These are phyloP conservation scores for Odontomachus brunneus DNA, from an alignment of 1,140 invertebrate genomes.

Conservation along the genomic window DNA sequence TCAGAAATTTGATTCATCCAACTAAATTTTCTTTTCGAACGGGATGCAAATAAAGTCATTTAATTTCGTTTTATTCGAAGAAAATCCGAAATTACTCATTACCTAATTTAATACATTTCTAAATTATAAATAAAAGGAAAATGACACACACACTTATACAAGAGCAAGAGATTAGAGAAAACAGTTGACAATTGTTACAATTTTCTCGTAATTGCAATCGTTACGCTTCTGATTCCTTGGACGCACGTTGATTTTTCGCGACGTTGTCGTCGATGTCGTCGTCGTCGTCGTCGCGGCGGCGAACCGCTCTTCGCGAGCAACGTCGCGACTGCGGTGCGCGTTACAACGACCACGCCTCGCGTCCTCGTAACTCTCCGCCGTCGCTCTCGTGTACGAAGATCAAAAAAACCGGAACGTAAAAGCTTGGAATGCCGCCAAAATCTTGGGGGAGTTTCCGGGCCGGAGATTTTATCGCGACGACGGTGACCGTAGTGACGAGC, in stretches of 20 bases:
- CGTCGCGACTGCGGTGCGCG: neutral
- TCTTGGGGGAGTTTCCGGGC: slow-evolving; percentile 10
- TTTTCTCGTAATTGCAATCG: neutral
- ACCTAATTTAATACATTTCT: too few relatives aligned
- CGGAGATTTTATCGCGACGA: slow-evolving; percentile 50
- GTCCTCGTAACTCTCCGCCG: neutral
- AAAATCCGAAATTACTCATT: too few relatives aligned
- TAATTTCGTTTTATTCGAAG: too few relatives aligned
- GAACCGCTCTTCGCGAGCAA: neutral
- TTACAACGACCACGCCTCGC: slow-evolving; percentile 31
- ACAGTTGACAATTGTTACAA: neutral
- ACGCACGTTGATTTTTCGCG: neutral
- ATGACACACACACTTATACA: too few relatives aligned
- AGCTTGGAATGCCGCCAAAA: slow-evolving; percentile 50
- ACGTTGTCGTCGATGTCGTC: neutral
- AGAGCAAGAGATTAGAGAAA: neutral
- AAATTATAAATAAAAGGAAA: too few relatives aligned
- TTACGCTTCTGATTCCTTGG: neutral
- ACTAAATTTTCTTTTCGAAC: too few relatives aligned
- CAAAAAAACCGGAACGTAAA: slow-evolving; percentile 40
- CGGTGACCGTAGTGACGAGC: slow-evolving; percentile 44
- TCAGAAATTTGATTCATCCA: too few relatives aligned
- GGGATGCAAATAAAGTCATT: too few relatives aligned
- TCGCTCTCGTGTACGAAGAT: slow-evolving; percentile 12
- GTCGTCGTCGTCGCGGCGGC: neutral